Evolutionary conservation across 2,888 invertebrate genomes (phyloP).

Genomic region (Drosophila paramelanica): DNA sequence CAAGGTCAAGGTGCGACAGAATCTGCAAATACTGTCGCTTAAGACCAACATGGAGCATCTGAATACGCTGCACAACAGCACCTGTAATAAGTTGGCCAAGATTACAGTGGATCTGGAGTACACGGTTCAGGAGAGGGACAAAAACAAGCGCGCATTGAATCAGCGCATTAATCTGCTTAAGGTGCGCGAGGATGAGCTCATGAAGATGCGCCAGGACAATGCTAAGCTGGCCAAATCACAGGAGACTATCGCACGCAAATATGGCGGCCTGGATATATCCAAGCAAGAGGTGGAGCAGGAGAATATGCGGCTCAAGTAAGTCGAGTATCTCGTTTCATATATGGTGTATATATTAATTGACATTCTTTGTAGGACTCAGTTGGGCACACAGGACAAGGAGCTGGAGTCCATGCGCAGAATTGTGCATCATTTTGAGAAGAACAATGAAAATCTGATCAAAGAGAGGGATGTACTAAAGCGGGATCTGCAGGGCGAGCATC

Average conservation of each 20-base stretch:
- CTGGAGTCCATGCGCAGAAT: constrained; percentile 82
- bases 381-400: constrained; percentile 83
- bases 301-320: constrained; percentile 79
- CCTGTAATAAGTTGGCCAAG: constrained; percentile 83
- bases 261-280: constrained; percentile 75
- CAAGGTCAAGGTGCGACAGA: constrained; percentile 83
- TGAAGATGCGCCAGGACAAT: constrained; percentile 82
- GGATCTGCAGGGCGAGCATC: constrained; percentile 78
- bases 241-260: constrained; percentile 82
- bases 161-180: constrained; percentile 82
- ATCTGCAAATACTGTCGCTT: constrained; percentile 83
- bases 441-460: constrained; percentile 79
- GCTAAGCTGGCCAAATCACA: constrained; percentile 81
- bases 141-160: constrained; percentile 77
- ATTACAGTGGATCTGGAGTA: constrained; percentile 83
- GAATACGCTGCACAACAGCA: constrained; percentile 81
- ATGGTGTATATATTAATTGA: not conserved
- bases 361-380: constrained; percentile 67
- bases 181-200: constrained; percentile 84
- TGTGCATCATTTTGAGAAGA: constrained; percentile 81
- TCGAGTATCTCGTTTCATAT: not conserved
- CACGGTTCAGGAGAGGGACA: constrained; percentile 81
- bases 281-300: constrained; percentile 80
- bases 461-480: constrained; percentile 83
- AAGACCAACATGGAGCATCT: constrained; percentile 83